Evolutionary conservation across 2,888 invertebrate species (phyloP).

Genomic region (Theodoxus fluviatilis): DNA sequence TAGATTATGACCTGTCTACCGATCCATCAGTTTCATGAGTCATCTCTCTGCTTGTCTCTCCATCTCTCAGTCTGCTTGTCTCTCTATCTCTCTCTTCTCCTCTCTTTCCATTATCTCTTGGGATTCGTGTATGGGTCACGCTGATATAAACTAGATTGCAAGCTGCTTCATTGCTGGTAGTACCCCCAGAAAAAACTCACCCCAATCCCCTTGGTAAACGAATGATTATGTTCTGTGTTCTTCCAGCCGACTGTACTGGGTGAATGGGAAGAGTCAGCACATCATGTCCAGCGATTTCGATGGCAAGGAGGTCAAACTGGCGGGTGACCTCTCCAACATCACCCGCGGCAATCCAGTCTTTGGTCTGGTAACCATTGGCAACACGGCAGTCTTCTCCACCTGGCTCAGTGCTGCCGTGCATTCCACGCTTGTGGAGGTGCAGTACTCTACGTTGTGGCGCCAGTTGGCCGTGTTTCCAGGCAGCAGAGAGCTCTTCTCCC

Average conservation of each 20-base stretch:
- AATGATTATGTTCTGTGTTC: not conserved
- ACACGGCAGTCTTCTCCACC: slow-evolving; percentile 50
- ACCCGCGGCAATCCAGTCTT: slow-evolving; percentile 43
- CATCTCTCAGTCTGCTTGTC: not conserved
- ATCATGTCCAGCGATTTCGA: slow-evolving; percentile 49
- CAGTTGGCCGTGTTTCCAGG: slow-evolving; percentile 40
- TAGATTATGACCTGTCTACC: not conserved
- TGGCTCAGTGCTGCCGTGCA: slow-evolving; percentile 45
- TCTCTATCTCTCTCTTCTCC: not conserved
- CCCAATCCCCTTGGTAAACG: not conserved
- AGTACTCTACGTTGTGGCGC: too few species aligned
- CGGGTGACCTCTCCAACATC: slow-evolving; percentile 38
- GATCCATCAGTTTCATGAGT: not conserved
- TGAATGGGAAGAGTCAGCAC: slow-evolving; percentile 49
- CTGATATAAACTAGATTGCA: too few species aligned
- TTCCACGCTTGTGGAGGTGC: slow-evolving; percentile 40
- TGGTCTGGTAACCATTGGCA: slow-evolving; percentile 52
- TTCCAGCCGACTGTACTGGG: slow-evolving; percentile 55
- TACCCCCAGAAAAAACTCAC: not conserved
- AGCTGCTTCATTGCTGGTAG: too few species aligned
- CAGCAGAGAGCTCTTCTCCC: slow-evolving; percentile 45
- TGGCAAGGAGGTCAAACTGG: slow-evolving; percentile 41
- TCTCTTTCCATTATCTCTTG: not conserved
- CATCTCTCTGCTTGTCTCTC: not conserved
- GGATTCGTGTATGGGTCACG: too few species aligned